These are phyloP conservation scores for Nymphalis polychloros DNA, from an alignment of 2,888 invertebrate genomes.

Conservation along the genomic window DNA sequence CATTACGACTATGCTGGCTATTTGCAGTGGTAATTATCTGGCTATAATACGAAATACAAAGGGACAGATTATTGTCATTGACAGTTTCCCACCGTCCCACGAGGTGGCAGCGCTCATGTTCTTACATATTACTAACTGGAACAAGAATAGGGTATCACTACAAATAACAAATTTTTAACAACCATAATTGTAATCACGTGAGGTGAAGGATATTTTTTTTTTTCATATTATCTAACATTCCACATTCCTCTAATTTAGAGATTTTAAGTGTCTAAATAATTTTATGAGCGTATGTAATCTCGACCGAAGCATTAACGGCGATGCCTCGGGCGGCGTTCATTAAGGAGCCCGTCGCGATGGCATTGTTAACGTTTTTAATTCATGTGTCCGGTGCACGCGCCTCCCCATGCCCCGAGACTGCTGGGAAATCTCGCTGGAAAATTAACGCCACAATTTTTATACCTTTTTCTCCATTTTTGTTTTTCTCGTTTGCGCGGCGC, in stretches of 20 bases:
- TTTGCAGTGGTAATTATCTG: conserved; percentile 75
- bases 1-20: conserved; percentile 54
- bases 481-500: conserved; percentile 62
- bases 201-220: conserved; percentile 9
- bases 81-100: conserved; percentile 50
- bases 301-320: conserved; percentile 23
- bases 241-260: conserved; percentile 24
- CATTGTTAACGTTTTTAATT: conserved; percentile 81
- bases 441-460: conserved; percentile 78
- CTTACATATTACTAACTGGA: not conserved
- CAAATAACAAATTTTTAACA: not conserved
- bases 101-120: not conserved
- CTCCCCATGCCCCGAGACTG: conserved; percentile 60
- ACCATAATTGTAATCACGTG: not conserved
- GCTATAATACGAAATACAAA: conserved; percentile 65
- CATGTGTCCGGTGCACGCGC: conserved; percentile 78
- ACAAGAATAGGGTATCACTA: not conserved
- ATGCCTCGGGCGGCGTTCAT: conserved; percentile 59
- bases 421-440: conserved; percentile 80
- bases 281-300: conserved; percentile 29
- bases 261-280: conserved; percentile 27
- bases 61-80: conserved; percentile 65
- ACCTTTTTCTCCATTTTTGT: conserved; percentile 48
- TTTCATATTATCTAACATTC: conserved; percentile 10
- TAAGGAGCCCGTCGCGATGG: conserved; percentile 69